Evolutionary conservation across 2,113 vertebrate genomes (phyloP), one percentile per base, ranked within the genome.

Genomic region (Saccopteryx bilineata): DNA sequence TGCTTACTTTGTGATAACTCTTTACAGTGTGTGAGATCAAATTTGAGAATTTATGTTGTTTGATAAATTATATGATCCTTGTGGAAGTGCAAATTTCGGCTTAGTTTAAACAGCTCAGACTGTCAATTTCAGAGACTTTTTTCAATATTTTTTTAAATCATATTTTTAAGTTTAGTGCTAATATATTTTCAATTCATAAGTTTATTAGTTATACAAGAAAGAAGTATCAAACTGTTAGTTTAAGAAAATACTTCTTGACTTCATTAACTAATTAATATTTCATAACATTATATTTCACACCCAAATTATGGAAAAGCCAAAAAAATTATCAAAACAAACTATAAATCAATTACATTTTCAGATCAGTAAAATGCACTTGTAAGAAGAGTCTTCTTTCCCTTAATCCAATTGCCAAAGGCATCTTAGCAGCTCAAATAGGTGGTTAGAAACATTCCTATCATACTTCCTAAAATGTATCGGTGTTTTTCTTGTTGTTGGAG

Each of bases 341-440:
- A 84, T 9, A 95, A 95, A 97, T 85, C 89, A 96, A 97, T 91
- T 96, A 96, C 11, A 97, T 97, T 98, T 98, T 96, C 9, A 98
- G 92, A 97, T 95, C 68, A 97, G 87, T 91, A 80, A 97, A 97
- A 97, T 96, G 58, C 18, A 96, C 81, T 95, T 96, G 72, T 97
- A 90, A 98, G 90, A 90, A 98, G 90, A 23, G 26, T 93, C 94
- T 96, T 97, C 31, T 50, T 97, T 96, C 39, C 26, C 94, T 93
- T 96, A 98, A 96, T 97, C 91, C 52, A 97, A 96, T 90, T 93
- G 74, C 63, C 94, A 71, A 96, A 96, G 95, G 46, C 91, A 93
- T 72, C 96, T 96, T 93, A 93, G 80, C 72, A 97, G 83, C 54
- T 97, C 89, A 82, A 63, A 90, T 52, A 94, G 23, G 13, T 71